Conservation (phyloP, 2,888 invertebrate genomes). For the Hirtodrosophila alboralis region DNA sequence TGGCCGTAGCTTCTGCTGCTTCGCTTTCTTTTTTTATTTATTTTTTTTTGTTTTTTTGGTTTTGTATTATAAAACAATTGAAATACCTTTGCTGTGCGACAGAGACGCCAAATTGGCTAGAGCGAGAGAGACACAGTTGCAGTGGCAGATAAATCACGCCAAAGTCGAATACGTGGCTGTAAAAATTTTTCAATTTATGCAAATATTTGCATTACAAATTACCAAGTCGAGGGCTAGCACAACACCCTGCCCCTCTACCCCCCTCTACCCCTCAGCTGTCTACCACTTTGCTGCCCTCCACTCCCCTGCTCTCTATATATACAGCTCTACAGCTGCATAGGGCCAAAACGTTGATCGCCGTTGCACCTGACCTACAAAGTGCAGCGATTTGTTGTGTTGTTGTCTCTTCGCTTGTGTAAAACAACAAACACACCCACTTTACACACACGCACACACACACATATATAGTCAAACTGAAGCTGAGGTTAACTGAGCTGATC, state of each 20-base stretch:
- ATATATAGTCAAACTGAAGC: neutral
- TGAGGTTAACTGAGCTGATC: conserved; percentile 7
- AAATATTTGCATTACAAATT: conserved; percentile 77
- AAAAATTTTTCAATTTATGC: conserved; percentile 66
- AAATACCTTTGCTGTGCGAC: conserved; percentile 40
- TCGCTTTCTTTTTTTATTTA: conserved; percentile 19
- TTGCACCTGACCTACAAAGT: conserved; percentile 72
- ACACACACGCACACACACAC: conserved; percentile 23
- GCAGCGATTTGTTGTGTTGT: conserved; percentile 35
- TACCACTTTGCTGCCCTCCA: neutral
- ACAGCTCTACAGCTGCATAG: conserved; percentile 54
- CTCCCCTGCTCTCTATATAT: neutral
- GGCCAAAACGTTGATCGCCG: conserved; percentile 35
- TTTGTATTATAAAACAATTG: conserved; percentile 57
- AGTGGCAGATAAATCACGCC: conserved; percentile 54
- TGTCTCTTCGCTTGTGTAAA: conserved; percentile 52
- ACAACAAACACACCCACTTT: conserved; percentile 73
- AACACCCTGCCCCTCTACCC: neutral
- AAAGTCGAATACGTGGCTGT: conserved; percentile 58
- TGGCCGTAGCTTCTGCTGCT: conserved; percentile 27
- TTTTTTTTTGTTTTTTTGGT: conserved; percentile 15
- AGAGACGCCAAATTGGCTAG: conserved; percentile 2
- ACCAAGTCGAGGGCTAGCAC: conserved; percentile 50
- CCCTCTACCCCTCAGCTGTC: neutral
- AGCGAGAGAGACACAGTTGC: conserved; percentile 1